Evolutionary conservation across 2,797 vertebrate species (phyloP).

Genomic region (Spea hammondii): DNA sequence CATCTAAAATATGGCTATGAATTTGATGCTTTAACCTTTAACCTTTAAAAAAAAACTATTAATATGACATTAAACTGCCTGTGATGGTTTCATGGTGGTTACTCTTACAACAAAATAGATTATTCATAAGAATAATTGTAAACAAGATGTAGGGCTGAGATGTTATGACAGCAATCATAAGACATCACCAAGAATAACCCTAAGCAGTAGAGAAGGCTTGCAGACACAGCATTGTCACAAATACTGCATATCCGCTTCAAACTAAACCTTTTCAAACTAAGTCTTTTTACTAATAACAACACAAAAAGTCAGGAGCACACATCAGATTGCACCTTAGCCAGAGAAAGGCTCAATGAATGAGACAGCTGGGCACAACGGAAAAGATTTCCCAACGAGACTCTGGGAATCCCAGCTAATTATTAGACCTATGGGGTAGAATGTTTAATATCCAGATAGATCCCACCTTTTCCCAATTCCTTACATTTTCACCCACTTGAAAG

Average conservation of each 20-base stretch:
- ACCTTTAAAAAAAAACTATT: no score
- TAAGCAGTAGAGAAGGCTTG: background rate
- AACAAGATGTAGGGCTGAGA: constrained; percentile 5
- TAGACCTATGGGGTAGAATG: no score
- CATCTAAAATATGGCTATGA: no score
- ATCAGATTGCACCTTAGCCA: background rate
- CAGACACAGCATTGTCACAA: background rate
- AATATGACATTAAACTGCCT: no score
- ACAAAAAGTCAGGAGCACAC: background rate
- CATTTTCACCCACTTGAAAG: no score
- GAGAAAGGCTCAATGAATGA: background rate
- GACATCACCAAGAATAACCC: background rate
- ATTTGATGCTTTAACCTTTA: no score
- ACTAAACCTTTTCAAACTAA: background rate
- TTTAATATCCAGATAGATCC: no score
- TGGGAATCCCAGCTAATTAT: no score
- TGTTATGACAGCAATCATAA: background rate
- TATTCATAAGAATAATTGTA: background rate
- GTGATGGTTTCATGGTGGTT: no score
- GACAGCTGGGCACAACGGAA: background rate
- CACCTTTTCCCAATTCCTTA: no score
- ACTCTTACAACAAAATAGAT: no score
- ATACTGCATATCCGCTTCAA: background rate
- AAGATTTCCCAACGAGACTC: background rate
- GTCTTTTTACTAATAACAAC: background rate